Evolutionary conservation across 2,888 invertebrate species (phyloP).

Genomic region (Amitus sp.): DNA sequence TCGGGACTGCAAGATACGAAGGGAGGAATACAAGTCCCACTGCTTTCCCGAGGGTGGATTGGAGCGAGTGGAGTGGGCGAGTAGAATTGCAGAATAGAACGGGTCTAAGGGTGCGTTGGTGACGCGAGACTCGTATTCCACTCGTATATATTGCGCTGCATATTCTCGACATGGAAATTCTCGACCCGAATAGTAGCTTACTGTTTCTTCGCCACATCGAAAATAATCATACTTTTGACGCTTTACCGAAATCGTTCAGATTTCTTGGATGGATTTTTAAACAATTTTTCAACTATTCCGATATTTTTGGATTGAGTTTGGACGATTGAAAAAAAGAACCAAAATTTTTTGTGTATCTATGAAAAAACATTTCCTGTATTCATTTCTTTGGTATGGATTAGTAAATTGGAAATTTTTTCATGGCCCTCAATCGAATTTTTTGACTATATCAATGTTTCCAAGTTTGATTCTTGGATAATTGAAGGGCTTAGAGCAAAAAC

Average conservation of each 20-base stretch:
- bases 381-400: too few species aligned
- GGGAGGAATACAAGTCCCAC: constrained; percentile 55
- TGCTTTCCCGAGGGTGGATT: constrained; percentile 52
- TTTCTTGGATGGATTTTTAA: too few species aligned
- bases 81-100: constrained; percentile 56
- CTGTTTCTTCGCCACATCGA: neutral
- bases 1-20: constrained; percentile 48
- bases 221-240: neutral
- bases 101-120: constrained; percentile 54
- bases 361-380: too few species aligned
- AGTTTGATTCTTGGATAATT: too few species aligned
- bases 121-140: constrained; percentile 46
- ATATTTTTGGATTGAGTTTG: too few species aligned
- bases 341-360: too few species aligned
- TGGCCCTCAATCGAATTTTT: too few species aligned
- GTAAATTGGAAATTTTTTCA: too few species aligned
- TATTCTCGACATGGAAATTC: constrained; percentile 7
- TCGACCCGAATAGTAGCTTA: constrained; percentile 3
- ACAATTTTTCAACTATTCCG: too few species aligned
- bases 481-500: too few species aligned
- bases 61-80: constrained; percentile 56
- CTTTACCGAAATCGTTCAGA: neutral
- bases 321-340: too few species aligned
- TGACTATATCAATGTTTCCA: too few species aligned
- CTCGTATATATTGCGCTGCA: constrained; percentile 8